phyloP scores from a whole-genome alignment of 2,888 invertebrate species.

The Ornithoptera alexandrae region DNA sequence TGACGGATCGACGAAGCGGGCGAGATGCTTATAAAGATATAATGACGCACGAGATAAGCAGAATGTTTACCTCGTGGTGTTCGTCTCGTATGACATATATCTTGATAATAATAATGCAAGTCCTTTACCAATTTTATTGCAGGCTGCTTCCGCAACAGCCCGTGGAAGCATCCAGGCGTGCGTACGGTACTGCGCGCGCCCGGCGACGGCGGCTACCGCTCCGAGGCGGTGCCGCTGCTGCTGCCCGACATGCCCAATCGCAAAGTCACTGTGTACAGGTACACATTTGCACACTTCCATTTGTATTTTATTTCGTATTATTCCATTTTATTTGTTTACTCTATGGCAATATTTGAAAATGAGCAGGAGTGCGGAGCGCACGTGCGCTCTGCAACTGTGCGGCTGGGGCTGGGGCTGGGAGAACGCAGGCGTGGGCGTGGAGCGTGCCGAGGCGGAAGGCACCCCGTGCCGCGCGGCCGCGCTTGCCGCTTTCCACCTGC shows the following conservation, averaged over 20 bases:
- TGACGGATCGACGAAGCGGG: no score
- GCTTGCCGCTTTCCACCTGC: slow-evolving; percentile 93
- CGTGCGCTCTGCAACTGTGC: slow-evolving; percentile 90
- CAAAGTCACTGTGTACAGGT: slow-evolving; percentile 62
- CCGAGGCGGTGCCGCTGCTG: slow-evolving; percentile 81
- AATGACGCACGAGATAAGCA: no score
- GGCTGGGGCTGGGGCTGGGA: slow-evolving; percentile 94
- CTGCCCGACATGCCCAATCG: slow-evolving; percentile 83
- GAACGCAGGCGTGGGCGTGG: slow-evolving; percentile 67
- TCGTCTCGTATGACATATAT: no score
- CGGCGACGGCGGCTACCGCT: slow-evolving; percentile 75
- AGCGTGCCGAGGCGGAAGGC: slow-evolving; percentile 85
- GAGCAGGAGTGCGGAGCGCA: slow-evolving; percentile 85
- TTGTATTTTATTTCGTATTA: no score
- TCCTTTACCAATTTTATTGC: slow-evolving; percentile 1
- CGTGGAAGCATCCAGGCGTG: slow-evolving; percentile 83
- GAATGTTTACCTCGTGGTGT: no score
- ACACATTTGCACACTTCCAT: no score
- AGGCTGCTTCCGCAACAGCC: slow-evolving; percentile 77
- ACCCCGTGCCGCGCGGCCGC: slow-evolving; percentile 91
- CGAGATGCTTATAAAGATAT: no score
- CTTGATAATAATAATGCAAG: not conserved
- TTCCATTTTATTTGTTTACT: no score
- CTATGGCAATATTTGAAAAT: no score
- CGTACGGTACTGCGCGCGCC: slow-evolving; percentile 75